A percentile compares a stretch with the other conserved stretches of the same genome.
phyloP scores from a whole-genome alignment of 2,797 vertebrate species.

The Schizothorax lantsangensis region DNA sequence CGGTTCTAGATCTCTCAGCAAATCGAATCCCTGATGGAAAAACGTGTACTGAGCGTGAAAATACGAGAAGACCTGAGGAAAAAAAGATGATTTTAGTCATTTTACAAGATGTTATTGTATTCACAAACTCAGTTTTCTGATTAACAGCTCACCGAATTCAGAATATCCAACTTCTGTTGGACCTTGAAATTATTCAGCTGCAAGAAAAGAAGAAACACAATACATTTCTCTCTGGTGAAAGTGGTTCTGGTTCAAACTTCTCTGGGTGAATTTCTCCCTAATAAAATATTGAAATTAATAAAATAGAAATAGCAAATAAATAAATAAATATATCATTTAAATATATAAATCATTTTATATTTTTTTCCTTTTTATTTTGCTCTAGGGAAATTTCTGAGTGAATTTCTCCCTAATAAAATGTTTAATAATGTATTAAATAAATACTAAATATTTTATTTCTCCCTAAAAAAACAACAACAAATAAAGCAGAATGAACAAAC shows the following conservation, averaged over 20 bases:
- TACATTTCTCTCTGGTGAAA: neutral
- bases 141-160: constrained; percentile 76
- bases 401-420: neutral
- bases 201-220: constrained; percentile 37
- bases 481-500: no score
- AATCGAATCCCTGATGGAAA: constrained; percentile 82
- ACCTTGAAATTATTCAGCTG: constrained; percentile 80
- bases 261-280: neutral
- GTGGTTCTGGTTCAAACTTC: neutral
- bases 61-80: constrained; percentile 77
- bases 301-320: no score
- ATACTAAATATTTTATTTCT: neutral
- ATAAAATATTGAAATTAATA: neutral
- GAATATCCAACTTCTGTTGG: constrained; percentile 77
- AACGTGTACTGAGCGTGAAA: constrained; percentile 82
- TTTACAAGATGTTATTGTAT: neutral
- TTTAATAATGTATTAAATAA: neutral
- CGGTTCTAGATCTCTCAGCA: constrained; percentile 78
- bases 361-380: no score
- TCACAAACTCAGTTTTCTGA: neutral
- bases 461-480: no score
- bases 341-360: no score
- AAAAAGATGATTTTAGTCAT: neutral
- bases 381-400: neutral
- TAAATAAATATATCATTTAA: no score